Evolutionary conservation across 1,140 invertebrate species (phyloP), one percentile per base, ranked within the genome.

Genomic region (Carposina sasakii): DNA sequence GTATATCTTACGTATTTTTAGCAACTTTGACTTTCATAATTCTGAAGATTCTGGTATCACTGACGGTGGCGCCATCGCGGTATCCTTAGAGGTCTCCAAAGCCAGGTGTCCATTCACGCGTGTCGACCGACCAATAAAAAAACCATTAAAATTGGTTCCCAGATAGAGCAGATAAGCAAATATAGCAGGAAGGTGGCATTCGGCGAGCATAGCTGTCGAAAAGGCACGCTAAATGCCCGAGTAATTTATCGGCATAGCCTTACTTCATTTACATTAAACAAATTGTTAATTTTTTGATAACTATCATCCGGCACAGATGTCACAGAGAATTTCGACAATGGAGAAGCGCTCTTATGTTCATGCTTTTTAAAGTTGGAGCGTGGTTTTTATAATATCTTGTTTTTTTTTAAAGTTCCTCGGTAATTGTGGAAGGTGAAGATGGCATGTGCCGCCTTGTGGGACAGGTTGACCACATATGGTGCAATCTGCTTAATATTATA

Each of bases 221-320:
- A 69, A 57, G 60, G 60, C 63, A 65, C 70, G 71, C 71, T 83
- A 72, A 81, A 72, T 57, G 69, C 60, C 45, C 60, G 61, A 67
- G 77, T 81, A 81, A 81, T 81, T 84, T 84, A 81, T 76, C 64
- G 73, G 62, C 57, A 68, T 74, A 69, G 73, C 73, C 70, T 67
- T 73, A 67, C 61, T 71, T 83, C 77, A 81, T 84, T 84, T 81
- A 73, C 75, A 73, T 84, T 84, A 84, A 83, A 84, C 81, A 84
- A 84, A 84, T 84, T 84, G 77, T 81, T 81, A 81, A 84, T 84
- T 84, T 79, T 76, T 81, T 67, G 79, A 84, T 84, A 84, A 69
- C 73, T 72, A 84, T 81, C 77, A 72, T 76, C 76, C 71, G 77
- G 71, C 75, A 81, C 79, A 84, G 77, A 81, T 84, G 79, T n/a